Conservation (phyloP, 1,140 invertebrate species). For the Drosophila busckii region DNA sequence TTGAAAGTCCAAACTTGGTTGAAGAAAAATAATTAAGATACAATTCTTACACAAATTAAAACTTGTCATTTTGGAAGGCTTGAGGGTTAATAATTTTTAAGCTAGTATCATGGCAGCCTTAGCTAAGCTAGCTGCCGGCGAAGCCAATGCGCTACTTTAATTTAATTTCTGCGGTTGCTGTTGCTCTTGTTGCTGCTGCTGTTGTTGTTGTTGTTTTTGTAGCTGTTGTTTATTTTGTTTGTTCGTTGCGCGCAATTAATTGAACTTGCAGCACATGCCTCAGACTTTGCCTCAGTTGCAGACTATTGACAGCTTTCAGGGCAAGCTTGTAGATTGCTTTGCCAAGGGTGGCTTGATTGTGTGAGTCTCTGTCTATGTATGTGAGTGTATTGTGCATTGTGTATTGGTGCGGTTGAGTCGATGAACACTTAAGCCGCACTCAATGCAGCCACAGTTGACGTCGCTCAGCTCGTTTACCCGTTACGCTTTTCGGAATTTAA, state of each 20-base stretch:
- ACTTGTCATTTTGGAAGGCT: no score
- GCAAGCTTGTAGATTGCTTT: constrained; percentile 13
- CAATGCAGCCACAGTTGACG: constrained; percentile 55
- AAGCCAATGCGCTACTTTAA: constrained; percentile 64
- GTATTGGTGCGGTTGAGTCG: constrained; percentile 66
- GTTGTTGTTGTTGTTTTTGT: constrained; percentile 15
- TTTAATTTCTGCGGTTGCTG: constrained; percentile 75
- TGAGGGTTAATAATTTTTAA: no score
- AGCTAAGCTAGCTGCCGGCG: not conserved
- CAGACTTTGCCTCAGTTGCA: constrained; percentile 28
- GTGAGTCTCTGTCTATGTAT: no score
- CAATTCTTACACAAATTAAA: no score
- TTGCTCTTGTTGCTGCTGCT: constrained; percentile 10
- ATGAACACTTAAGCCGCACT: constrained; percentile 76
- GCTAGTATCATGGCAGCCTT: constrained; percentile 16
- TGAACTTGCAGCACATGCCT: constrained; percentile 67
- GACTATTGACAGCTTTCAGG: constrained; percentile 63
- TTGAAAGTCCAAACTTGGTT: not conserved
- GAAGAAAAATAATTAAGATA: no score
- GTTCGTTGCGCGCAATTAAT: constrained; percentile 76
- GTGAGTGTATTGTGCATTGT: not conserved
- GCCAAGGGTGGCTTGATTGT: not conserved
- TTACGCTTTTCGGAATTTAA: constrained; percentile 73
- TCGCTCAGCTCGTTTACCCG: constrained; percentile 57
- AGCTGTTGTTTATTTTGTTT: constrained; percentile 57